Base-by-base conservation (phyloP, 2,888 invertebrate species). In the Caenorhabditis panamensis region DNA sequence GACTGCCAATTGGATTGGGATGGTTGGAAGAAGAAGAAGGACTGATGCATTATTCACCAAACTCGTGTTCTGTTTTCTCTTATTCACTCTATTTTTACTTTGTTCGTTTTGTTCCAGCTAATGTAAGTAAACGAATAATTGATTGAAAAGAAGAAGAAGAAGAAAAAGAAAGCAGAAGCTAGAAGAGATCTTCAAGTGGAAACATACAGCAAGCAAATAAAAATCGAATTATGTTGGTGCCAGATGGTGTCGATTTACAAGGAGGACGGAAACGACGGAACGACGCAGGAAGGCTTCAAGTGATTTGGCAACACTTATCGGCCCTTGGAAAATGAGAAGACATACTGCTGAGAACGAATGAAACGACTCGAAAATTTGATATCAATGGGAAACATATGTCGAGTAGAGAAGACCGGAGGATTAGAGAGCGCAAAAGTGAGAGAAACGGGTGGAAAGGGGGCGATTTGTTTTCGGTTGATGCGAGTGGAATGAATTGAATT, bases 171-270 rank as follows among this genome's bases (percentile, higher is more conserved):
- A 44, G 22, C 11, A 56, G 11, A 37, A 26, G 56, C 56, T 49
- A 51, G 51, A 61, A 36, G 28, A 31, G 36, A 18, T 24, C 56
- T 24, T 18, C 18, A 9, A 63, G 59, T 49, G 56, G 73, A 66
- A 64, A 73, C 58, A 73, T 9, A 31, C 5, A 31, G 31, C 5
- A 59, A 59, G 64, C 58, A 73, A 73, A 73, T 64, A 66, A 64
- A 73, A 73, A 73, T 73, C 64, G 64, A 73, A 66, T 73, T 73
- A 73, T 73, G 58, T 73, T 64, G 28, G 58, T 61, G 63, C 75
- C 75, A 75, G 75, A 75, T 75, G 75, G 75, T 75, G 75, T 75
- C 75, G 61, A 75, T 75, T 75, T 75, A 75, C 75, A 75, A 75
- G 66, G 9, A 41, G 26, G 69, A 51, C 18, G 13, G 9, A 41